Conservation (phyloP, 2,888 invertebrate species). For the Drosophila diplacantha region DNA sequence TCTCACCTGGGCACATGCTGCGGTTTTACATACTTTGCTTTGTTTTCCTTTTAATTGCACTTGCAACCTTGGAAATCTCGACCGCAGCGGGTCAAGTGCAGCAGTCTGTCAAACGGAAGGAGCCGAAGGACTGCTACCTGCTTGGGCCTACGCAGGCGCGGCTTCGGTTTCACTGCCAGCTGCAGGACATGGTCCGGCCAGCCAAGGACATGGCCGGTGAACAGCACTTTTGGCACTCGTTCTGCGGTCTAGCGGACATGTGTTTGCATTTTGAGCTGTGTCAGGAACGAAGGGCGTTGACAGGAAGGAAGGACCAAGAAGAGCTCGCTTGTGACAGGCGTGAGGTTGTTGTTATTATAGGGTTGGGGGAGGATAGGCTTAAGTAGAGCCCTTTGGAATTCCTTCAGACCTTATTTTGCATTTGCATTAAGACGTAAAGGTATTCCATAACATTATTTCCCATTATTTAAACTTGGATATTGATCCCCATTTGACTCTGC, state of each 20-base stretch:
- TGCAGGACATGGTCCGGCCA: conserved; percentile 39
- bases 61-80: conserved; percentile 59
- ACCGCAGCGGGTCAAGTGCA: conserved; percentile 61
- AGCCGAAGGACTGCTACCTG: conserved; percentile 51
- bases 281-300: conserved; percentile 3
- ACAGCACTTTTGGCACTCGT: conserved; percentile 64
- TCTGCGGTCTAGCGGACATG: conserved; percentile 63
- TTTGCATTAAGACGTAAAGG: not conserved
- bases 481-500: not conserved
- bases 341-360: conserved; percentile 6
- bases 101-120: conserved; percentile 23
- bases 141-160: conserved; percentile 33
- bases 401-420: not conserved
- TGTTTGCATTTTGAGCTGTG: conserved; percentile 36
- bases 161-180: conserved; percentile 32
- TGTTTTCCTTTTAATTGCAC: conserved; percentile 52
- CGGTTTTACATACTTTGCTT: conserved; percentile 49
- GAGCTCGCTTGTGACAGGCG: conserved; percentile 21
- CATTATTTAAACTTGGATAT: not conserved
- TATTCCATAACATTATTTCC: not conserved
- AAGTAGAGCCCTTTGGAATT: not conserved
- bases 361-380: conserved; percentile 2
- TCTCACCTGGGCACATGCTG: conserved; percentile 64
- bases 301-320: conserved; percentile 1
- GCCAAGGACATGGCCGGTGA: conserved; percentile 24